Percentiles rank a stretch among this genome's conserved stretches.
These are phyloP conservation scores for Brachyhypopomus occidentalis DNA, from an alignment of 2,113 vertebrate genomes.

Conservation along the genomic window DNA sequence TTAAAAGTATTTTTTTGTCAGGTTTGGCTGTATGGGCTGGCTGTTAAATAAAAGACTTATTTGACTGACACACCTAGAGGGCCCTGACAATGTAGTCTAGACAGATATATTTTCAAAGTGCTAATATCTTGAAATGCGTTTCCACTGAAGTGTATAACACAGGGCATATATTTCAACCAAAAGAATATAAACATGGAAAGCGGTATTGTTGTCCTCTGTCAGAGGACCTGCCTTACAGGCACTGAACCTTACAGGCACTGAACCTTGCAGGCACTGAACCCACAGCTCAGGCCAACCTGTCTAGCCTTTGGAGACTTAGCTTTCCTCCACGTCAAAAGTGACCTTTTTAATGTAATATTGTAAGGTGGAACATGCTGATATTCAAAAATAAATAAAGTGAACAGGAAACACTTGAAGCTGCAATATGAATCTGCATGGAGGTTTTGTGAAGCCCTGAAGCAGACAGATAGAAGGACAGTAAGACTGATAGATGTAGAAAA, in stretches of 20 bases:
- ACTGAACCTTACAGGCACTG: neutral
- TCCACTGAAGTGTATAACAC: slow-evolving; percentile 20
- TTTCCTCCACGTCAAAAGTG: neutral
- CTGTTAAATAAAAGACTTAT: slow-evolving; percentile 25
- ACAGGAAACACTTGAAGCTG: slow-evolving; percentile 8
- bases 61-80: slow-evolving; percentile 36
- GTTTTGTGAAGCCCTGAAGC: neutral
- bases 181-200: slow-evolving; percentile 14
- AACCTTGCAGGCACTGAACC: neutral
- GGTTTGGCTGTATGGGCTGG: neutral
- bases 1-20: slow-evolving; percentile 7
- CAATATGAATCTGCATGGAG: neutral
- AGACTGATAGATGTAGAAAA: neutral
- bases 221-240: slow-evolving; percentile 26
- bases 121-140: slow-evolving; percentile 40
- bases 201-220: slow-evolving; percentile 17
- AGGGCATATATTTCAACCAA: slow-evolving; percentile 14
- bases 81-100: slow-evolving; percentile 28
- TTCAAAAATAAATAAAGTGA: slow-evolving; percentile 24
- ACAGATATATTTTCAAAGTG: slow-evolving; percentile 32
- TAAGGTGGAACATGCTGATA: neutral
- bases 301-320: neutral
- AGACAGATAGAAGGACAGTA: neutral
- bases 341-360: neutral
- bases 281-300: neutral